Evolutionary conservation across 2,113 vertebrate genomes (phyloP).

Genomic region (Zapus hudsonius): DNA sequence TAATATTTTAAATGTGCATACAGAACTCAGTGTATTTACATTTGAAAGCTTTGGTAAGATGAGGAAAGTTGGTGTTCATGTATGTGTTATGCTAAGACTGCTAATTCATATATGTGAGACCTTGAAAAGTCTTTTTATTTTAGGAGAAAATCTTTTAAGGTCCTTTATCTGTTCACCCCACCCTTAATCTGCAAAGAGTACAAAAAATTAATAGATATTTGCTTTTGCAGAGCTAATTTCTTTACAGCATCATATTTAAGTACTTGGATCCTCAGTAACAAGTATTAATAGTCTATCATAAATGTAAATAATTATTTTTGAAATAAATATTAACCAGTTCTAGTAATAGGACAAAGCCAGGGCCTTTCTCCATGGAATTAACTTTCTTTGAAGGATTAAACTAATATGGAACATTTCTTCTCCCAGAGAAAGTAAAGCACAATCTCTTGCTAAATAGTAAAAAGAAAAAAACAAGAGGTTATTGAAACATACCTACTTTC

Average conservation of each 20-base stretch:
- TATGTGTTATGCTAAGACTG: neutral
- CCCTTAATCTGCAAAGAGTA: neutral
- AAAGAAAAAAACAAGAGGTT: neutral
- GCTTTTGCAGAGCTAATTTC: neutral
- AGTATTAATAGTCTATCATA: neutral
- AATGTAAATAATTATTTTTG: conserved; percentile 17
- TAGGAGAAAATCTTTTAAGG: neutral
- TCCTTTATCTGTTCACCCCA: neutral
- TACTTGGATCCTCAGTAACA: neutral
- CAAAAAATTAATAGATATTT: neutral
- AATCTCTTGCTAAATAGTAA: conserved; percentile 33
- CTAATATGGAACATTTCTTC: neutral
- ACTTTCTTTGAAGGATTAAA: conserved; percentile 12
- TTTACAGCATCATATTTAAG: neutral
- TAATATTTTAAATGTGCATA: conserved; percentile 29
- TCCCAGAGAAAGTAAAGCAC: conserved; percentile 40
- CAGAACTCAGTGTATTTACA: neutral
- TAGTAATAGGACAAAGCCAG: neutral
- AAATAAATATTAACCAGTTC: conserved; percentile 14
- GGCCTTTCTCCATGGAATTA: conserved; percentile 28
- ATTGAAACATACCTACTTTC: conserved; percentile 62
- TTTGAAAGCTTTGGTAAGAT: conserved; percentile 18
- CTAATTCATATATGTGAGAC: neutral
- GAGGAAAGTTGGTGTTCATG: neutral
- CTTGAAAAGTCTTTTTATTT: neutral